Evolutionary conservation across 2,113 vertebrate species (phyloP).

Genomic region (Serilophus lunatus): DNA sequence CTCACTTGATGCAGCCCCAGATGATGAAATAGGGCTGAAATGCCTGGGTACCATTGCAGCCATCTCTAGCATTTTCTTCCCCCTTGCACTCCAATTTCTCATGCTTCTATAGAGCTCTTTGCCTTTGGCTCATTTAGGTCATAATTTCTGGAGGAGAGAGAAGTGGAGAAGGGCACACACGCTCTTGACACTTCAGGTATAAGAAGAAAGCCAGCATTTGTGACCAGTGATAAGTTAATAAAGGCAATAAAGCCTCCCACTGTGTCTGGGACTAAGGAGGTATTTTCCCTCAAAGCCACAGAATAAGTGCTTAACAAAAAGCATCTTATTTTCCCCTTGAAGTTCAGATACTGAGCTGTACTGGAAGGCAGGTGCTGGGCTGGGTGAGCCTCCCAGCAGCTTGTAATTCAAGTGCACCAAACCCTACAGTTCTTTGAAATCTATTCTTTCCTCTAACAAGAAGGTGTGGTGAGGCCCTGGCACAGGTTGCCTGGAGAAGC

Average conservation of each 20-base stretch:
- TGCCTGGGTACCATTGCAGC: neutral
- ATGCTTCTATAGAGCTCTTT: neutral
- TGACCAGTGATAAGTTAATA: neutral
- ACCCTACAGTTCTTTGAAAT: neutral
- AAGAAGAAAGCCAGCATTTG: neutral
- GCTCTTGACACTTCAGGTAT: neutral
- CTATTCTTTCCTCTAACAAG: neutral
- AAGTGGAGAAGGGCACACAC: neutral
- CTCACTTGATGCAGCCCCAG: neutral
- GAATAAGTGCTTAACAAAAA: neutral
- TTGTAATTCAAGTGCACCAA: neutral
- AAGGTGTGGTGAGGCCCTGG: neutral
- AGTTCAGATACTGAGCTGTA: neutral
- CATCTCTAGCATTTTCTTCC: neutral
- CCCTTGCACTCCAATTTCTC: conserved; percentile 4
- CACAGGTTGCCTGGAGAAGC: neutral
- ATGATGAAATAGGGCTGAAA: conserved; percentile 9
- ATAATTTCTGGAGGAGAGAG: neutral
- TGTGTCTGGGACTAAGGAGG: neutral
- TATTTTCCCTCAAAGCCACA: neutral
- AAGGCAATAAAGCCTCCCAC: neutral
- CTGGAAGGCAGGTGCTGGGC: neutral
- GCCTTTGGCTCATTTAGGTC: neutral
- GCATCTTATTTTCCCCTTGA: neutral
- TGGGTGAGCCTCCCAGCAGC: neutral